Conservation (phyloP, 2,113 vertebrate genomes). For the Otolemur garnettii region DNA sequence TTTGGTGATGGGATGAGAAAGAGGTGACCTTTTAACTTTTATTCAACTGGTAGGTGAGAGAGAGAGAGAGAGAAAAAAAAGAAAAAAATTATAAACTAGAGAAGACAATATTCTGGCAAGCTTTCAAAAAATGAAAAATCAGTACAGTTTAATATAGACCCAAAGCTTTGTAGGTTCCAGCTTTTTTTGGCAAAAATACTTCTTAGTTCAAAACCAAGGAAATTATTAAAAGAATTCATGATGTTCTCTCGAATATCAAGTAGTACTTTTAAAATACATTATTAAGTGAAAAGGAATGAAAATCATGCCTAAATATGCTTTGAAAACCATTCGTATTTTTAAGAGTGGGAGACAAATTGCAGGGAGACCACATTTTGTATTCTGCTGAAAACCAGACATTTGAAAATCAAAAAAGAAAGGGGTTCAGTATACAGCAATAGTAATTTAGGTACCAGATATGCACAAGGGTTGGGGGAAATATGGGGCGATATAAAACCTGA, state of each 20-base stretch:
- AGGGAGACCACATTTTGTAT: conserved; percentile 63
- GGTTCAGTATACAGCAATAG: background rate
- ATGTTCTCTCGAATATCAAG: conserved; percentile 67
- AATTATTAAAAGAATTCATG: conserved; percentile 75
- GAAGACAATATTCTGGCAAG: conserved; percentile 74
- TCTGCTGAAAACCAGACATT: conserved; percentile 64
- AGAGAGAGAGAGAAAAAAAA: background rate
- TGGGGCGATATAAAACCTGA: conserved; percentile 21
- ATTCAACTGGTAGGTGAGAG: conserved; percentile 62
- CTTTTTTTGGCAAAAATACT: conserved; percentile 64
- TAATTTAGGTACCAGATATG: background rate
- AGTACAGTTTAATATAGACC: conserved; percentile 37
- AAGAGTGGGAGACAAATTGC: conserved; percentile 69
- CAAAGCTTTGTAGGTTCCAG: conserved; percentile 50
- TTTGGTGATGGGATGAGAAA: conserved; percentile 73
- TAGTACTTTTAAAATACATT: conserved; percentile 70
- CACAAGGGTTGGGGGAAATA: background rate
- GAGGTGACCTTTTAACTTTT: conserved; percentile 77
- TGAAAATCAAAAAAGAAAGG: conserved; percentile 37
- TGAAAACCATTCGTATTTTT: conserved; percentile 67
- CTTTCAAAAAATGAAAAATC: conserved; percentile 59
- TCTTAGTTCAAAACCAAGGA: conserved; percentile 69
- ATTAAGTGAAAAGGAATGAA: conserved; percentile 70
- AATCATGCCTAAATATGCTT: conserved; percentile 67
- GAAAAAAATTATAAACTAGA: conserved; percentile 48